These are phyloP conservation scores for Sebastes hopkinsi DNA, from an alignment of 2,797 vertebrate species.

Conservation along the genomic window DNA sequence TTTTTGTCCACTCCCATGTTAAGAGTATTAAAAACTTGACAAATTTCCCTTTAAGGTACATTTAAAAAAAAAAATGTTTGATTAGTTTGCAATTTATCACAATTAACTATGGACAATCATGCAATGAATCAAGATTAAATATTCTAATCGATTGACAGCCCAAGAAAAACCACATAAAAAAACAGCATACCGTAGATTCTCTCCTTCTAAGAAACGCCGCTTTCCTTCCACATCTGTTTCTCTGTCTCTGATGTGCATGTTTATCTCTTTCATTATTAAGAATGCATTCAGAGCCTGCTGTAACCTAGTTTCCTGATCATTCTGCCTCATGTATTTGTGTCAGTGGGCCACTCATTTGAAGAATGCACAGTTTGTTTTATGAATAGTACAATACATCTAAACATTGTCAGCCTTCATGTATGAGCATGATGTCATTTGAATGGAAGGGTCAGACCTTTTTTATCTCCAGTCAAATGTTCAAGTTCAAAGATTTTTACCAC, in stretches of 20 bases:
- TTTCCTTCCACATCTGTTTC: not conserved
- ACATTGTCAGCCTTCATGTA: not conserved
- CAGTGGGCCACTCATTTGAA: conserved; percentile 44
- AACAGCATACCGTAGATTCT: not conserved
- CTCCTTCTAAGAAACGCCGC: not conserved
- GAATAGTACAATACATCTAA: not conserved
- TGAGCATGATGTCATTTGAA: not conserved
- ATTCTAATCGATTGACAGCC: no score
- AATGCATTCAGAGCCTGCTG: conserved; percentile 10
- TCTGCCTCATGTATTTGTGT: conserved; percentile 46
- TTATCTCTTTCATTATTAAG: conserved; percentile 34
- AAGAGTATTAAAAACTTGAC: no score
- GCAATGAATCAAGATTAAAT: no score
- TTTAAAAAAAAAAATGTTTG: no score
- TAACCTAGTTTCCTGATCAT: conserved; percentile 29
- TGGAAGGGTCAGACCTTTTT: conserved; percentile 7
- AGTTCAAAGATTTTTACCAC: conserved; percentile 19
- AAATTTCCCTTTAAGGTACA: no score
- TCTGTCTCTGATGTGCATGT: not conserved
- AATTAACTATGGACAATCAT: no score
- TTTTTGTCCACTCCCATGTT: no score
- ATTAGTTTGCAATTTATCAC: no score
- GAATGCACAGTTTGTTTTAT: conserved; percentile 2
- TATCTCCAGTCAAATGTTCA: conserved; percentile 28
- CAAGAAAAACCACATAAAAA: not conserved